Evolutionary conservation across 2,113 vertebrate genomes (phyloP), one percentile per base, ranked within the genome.

Genomic region (Laterallus jamaicensis): DNA sequence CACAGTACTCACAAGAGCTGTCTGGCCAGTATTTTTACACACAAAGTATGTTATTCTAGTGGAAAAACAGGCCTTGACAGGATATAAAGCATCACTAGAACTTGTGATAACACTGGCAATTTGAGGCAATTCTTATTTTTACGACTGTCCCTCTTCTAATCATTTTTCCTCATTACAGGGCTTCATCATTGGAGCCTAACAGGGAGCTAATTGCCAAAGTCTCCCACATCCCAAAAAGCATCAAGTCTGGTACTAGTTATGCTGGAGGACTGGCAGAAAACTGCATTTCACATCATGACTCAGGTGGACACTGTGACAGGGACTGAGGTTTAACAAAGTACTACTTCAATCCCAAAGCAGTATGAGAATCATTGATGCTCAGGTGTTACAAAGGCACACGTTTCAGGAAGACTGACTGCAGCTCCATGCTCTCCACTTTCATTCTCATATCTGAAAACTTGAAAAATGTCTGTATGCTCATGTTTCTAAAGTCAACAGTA

Each of bases 281-380:
- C 9, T 13, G 1, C 10, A 54, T 35, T 86, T 90, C 20, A 2
- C 13, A 47, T 50, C 44, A 42, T 10, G 0, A 0, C 24, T 76
- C 67, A 82, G 39, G 37, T 70, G 55, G 64, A 67, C 49, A 69
- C 9, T 21, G 19, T 40, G 20, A 20, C 35, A 25, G 4, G 55
- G 44, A 55, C 4, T n/a, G 8, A 35, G 35, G 29, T 75, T 78
- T 52, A 12, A 73, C 55, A 90, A 90, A 76, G 25, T 10, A 20
- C 50, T 17, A 3, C 22, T 49, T 79, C 64, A 17, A 66, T 11
- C 24, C 55, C 20, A 47, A 37, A 77, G 25, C 31, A 50, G 20
- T 35, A 5, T 1, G 2, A 66, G 26, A 78, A 56, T 15, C 13
- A 7, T 5, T 54, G 35, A 25, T 29, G 14, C 50, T 56, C 64